Base-by-base conservation (phyloP, 2,113 vertebrate genomes). In the Megaceryle torquata region DNA sequence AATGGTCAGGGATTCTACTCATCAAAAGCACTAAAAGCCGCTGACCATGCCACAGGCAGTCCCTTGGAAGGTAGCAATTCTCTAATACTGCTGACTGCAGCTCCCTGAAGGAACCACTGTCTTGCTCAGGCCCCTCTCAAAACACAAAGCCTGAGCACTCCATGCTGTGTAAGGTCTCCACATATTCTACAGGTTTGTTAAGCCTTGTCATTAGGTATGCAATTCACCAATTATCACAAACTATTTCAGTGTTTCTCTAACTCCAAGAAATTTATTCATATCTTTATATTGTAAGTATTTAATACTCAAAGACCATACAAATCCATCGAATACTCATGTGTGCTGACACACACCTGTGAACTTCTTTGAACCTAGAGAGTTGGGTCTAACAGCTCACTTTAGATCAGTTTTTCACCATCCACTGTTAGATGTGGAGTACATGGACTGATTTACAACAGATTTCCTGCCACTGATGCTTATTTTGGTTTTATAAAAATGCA, bases 21-120 rank as follows among this genome's bases (percentile, higher is more conserved):
- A 91, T 85, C 68, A 56, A 82, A 82, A 93, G 75, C 59, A 79
- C 79, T 82, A 61, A 82, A 89, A 94, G 63, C 71, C 96, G 92
- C 88, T 95, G 95, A 95, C 82, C 41, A 39, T 19, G 71, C 59
- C 54, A 67, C 76, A 69, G 37, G 64, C 84, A 90, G 46, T 22
- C 86, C 67, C 79, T 35, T 77, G 90, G 92, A 90, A 91, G 71
- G 82, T 70, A 95, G 82, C 90, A 93, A 63, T 89, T 91, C 90
- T 51, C 75, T 93, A 53, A 68, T 79, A 44, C 17, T 57, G 90
- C 92, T 91, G 89, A 96, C 80, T 67, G 51, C 46, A 76, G 88
- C 75, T 88, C 78, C 68, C 95, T 70, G 86, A 74, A 84, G 87
- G 29, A 94, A 39, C 37, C 43, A 20, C 75, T 46, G 37, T 37